A percentile compares a stretch with the other conserved stretches of the same genome.
Conservation (phyloP, 2,113 vertebrate species). For the Suncus etruscus region DNA sequence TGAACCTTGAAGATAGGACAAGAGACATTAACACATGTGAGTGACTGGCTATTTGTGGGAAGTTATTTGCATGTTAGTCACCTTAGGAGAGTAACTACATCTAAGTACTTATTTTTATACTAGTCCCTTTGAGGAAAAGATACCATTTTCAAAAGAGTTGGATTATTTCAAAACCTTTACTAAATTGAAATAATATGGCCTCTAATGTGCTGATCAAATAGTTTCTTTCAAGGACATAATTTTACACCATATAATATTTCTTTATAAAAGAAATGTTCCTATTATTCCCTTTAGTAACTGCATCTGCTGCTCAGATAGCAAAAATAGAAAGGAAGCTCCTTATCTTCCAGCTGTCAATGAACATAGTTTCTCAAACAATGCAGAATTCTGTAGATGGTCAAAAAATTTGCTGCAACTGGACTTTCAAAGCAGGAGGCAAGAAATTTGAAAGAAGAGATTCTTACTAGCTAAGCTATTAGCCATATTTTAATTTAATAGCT, state of each 20-base stretch:
- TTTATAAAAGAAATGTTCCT: not conserved
- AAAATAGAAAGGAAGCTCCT: not conserved
- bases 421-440: conserved; percentile 36
- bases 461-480: not conserved
- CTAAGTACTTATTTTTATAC: not conserved
- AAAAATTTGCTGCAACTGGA: not conserved
- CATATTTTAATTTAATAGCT: not conserved
- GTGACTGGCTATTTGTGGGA: not conserved
- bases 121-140: not conserved
- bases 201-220: not conserved
- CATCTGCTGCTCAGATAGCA: not conserved
- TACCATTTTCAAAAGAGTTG: not conserved
- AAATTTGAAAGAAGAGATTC: not conserved
- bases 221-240: not conserved
- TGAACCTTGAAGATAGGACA: not conserved
- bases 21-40: not conserved
- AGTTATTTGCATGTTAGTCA: not conserved
- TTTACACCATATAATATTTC: not conserved
- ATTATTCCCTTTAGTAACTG: not conserved
- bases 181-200: not conserved
- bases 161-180: not conserved
- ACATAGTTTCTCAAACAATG: not conserved
- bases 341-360: not conserved
- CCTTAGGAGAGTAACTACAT: not conserved
- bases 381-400: not conserved